These are phyloP conservation scores for Drosophila ustulata DNA, from an alignment of 2,888 invertebrate genomes.

Conservation along the genomic window DNA sequence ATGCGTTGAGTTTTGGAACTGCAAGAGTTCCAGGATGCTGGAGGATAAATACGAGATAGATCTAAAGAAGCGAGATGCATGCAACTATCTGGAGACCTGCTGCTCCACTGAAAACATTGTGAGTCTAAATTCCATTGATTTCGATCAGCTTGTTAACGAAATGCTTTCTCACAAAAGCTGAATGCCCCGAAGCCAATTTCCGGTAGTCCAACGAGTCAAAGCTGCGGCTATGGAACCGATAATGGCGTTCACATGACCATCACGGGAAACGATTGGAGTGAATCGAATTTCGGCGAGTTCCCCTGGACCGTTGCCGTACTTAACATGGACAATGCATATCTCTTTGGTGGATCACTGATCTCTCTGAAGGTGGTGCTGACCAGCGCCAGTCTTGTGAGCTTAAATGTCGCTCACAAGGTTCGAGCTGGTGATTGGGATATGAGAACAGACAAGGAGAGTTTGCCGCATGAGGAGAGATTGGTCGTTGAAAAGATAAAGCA, in stretches of 20 bases:
- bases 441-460: background rate
- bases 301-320: slow-evolving; percentile 45
- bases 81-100: slow-evolving; percentile 31
- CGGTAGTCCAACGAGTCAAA: rapidly evolving
- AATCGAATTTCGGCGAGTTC: slow-evolving; percentile 36
- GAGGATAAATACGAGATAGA: slow-evolving; percentile 2
- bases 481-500: background rate
- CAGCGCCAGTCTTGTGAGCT: background rate
- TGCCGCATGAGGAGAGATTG: slow-evolving; percentile 17
- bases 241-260: slow-evolving; percentile 28
- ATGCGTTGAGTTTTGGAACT: slow-evolving; percentile 16
- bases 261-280: background rate
- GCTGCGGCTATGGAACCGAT: slow-evolving; percentile 26
- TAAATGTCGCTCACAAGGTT: background rate
- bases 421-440: slow-evolving; percentile 50
- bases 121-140: slow-evolving; percentile 2
- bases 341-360: slow-evolving; percentile 29
- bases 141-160: background rate
- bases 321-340: rapidly evolving
- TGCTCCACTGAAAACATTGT: slow-evolving; percentile 4
- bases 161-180: background rate
- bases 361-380: slow-evolving; percentile 9
- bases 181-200: background rate
- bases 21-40: background rate
- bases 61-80: background rate